Evolutionary conservation across 2,113 vertebrate genomes (phyloP), one percentile per base, ranked within the genome.

Genomic region (Agelaius phoeniceus): DNA sequence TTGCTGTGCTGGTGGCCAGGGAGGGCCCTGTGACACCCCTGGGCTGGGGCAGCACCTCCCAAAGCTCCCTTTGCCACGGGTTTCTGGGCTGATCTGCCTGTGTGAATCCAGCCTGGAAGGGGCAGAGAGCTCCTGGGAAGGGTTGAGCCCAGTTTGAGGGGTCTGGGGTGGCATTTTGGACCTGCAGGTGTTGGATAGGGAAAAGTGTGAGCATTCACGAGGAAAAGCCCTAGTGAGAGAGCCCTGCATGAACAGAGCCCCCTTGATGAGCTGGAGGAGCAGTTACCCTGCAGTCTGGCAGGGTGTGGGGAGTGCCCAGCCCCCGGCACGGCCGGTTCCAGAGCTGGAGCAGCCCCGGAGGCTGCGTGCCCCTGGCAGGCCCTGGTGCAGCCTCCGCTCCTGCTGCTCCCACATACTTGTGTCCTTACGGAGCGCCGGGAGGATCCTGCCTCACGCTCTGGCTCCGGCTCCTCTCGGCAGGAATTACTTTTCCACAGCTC

Each of bases 401-500:
- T 55, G 87, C 87, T 90, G 87, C 87, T 90, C 79, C 87, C 87
- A 83, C 87, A 90, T 83, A 69, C 31, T 76, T 90, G 79, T 33
- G 2, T 54, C 79, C 87, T 90, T 77, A 90, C 71, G 41, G 79
- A 83, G 87, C 0, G 62, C 87, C 71, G 71, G 78, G 71, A 62
- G 48, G 87, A 49, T 83, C 71, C 87, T 31, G 87, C 87, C 78
- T 69, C 72, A 13, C 1, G 4, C 79, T 30, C 79, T 90, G 87
- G 63, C 79, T 49, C 49, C 0, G 3, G 41, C 65, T 63, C 43
- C 57, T 69, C 79, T 37, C 49, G 2, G 65, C 79, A 62, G 49
- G 49, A 77, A 76, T 76, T 6, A 2, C 71, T 77, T 83, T 63
- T 62, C 35, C 55, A 62, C 71, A 23, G 63, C 72, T 84, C 72